Base-by-base conservation (phyloP, 2,797 vertebrate genomes). In the Tiaroga cobitis region DNA sequence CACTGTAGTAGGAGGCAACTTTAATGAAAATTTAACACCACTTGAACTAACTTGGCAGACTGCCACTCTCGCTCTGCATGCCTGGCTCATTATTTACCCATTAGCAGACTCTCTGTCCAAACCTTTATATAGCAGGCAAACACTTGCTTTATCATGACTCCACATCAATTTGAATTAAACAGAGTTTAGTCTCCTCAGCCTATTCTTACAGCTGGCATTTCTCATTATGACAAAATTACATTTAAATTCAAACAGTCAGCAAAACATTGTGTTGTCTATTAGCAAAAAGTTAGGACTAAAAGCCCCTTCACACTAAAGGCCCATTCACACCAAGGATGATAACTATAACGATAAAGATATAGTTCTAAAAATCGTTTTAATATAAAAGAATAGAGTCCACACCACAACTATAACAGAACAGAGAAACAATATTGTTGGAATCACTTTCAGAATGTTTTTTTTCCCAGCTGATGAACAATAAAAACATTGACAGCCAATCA, bases 1-100 rank as follows among this genome's bases (percentile, higher is more conserved):
- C 82, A 81, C 29, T 63, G 72, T 83, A 67, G 72, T 76, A 82
- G 69, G 29, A 73, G 76, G 83, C 19, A 43, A 49, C 67, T 72
- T 70, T 85, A 87, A 85, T 85, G 83, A 78, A 82, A 65, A 74
- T 78, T 85, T 73, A 87, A 85, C 82, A 68, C 69, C 41, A 49
- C 74, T 78, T 85, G 73, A 82, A 85, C 46, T 39, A 26, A 72
- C 54, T 59, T 84, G 82, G 83, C 86, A 85, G 77, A 80, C 82
- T 81, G 82, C 70, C 86, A 61, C 79, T 68, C 43, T 63, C 74
- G 15, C 69, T 80, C 68, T 69, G 43, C 61, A 56, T 54, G 82
- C 72, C 68, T 32, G 78, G 79, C 74, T 87, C 86, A 87, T 87
- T 87, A 84, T 51, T 85, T 84, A 75, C 86, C 72, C 72, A 84